Evolutionary conservation across 2,888 invertebrate species (phyloP), one percentile per base, ranked within the genome.

Genomic region (Melieria crassipennis): DNA sequence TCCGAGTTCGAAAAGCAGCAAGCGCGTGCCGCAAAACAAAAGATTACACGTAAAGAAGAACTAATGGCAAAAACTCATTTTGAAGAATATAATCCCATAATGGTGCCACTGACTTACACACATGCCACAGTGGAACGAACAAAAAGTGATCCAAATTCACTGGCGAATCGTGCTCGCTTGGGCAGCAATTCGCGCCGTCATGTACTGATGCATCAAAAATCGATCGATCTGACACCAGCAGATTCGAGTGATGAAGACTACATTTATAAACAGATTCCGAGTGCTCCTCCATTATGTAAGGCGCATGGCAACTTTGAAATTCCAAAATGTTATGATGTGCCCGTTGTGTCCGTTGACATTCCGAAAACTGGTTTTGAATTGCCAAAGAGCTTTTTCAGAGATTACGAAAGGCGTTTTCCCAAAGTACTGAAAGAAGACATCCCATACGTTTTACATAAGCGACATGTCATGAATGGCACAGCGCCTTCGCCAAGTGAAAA

Each of bases 241-340:
- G 94, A 94, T 85, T 94, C 94, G 0, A 94, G 94, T 73, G 94
- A 94, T 80, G 94, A 94, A 83, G 94, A 94, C 84, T 92, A 92
- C 79, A 90, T 92, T 30, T 92, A 92, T 80, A 91, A 92, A 74
- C 92, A 93, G 87, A 92, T 93, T 78, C 91, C 91, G 0, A 92
- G 92, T 82, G 92, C 92, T 42, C 92, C 92, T 0, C 91, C 90
- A 0, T 89, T 93, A 16, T 92, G 94, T 71, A 91, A 91, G 58
- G 91, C 91, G 75, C 90, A 91, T 75, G 92, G 92, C 3, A 92
- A 92, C 83, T 93, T 93, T 79, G 90, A 91, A 84, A 83, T 91
- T 80, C 90, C 91, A 30, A 88, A 89, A 63, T 83, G 82, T 72
- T 85, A 85, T 76, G 88, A 90, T 75, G 79, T 80, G 4, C 84